Evolutionary conservation across 1,140 invertebrate genomes (phyloP).

Genomic region (Papilio polytes): DNA sequence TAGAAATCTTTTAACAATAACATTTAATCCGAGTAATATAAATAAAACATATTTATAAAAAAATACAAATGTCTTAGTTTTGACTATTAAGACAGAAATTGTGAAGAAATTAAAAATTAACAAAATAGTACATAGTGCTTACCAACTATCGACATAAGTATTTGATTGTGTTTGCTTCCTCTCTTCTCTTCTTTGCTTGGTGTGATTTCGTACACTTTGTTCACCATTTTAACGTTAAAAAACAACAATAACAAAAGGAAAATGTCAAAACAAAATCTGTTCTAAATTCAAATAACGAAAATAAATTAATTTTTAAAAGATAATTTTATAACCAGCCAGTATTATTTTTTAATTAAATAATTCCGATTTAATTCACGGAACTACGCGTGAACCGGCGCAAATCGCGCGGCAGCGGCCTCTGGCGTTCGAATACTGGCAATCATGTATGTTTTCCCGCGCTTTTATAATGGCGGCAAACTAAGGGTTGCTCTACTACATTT

Average conservation of each 20-base stretch:
- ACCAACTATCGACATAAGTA: constrained; percentile 75
- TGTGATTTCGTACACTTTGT: constrained; percentile 68
- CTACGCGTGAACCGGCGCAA: not conserved
- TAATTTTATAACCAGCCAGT: not conserved
- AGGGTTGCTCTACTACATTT: constrained; percentile 20
- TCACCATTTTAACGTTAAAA: constrained; percentile 63
- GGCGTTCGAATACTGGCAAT: constrained; percentile 32
- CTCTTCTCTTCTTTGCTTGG: constrained; percentile 48
- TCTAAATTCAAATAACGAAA: not conserved
- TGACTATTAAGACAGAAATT: too few species aligned
- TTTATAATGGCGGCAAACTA: constrained; percentile 40
- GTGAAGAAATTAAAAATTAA: too few species aligned
- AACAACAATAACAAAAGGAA: constrained; percentile 7
- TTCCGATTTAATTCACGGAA: constrained; percentile 1
- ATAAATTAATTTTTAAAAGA: constrained; percentile 28
- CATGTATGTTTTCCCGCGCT: constrained; percentile 39
- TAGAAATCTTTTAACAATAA: not conserved
- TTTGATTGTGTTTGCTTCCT: constrained; percentile 74
- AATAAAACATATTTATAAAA: not conserved
- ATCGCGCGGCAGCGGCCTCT: constrained; percentile 9
- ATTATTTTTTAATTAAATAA: constrained; percentile 18
- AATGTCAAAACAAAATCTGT: not conserved
- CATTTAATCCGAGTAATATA: not conserved
- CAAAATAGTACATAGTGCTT: constrained; percentile 48
- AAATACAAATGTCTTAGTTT: too few species aligned